phyloP scores from a whole-genome alignment of 2,797 vertebrate genomes.

The Neosilurus hyrtlii region DNA sequence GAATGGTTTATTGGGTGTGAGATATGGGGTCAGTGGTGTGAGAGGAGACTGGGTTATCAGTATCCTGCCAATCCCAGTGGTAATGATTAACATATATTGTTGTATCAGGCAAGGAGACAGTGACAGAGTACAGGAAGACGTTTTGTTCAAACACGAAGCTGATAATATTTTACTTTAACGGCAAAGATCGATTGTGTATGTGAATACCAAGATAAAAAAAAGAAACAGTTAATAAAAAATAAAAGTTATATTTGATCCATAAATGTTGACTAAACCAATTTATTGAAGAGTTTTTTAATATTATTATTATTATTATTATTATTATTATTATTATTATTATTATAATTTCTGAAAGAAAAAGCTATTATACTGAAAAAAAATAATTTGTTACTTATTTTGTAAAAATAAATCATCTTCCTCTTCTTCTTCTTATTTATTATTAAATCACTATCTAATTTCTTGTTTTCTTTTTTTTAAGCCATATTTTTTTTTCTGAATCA shows the following conservation, averaged over 20 bases:
- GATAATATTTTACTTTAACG: neutral
- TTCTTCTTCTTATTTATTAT: too few species aligned
- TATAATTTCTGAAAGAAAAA: too few species aligned
- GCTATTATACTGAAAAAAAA: too few species aligned
- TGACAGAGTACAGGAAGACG: constrained; percentile 1
- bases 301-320: neutral
- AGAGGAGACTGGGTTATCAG: constrained; percentile 16
- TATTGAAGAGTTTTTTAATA: neutral
- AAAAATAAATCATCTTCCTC: too few species aligned
- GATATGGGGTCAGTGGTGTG: constrained; percentile 14
- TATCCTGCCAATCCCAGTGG: constrained; percentile 36
- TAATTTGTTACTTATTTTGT: too few species aligned
- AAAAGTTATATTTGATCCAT: neutral
- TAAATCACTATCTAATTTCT: too few species aligned
- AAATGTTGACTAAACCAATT: neutral
- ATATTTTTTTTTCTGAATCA: neutral
- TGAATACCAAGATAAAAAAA: neutral
- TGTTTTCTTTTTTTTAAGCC: too few species aligned
- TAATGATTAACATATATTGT: constrained; percentile 30
- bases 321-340: neutral
- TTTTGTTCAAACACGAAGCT: neutral
- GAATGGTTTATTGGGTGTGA: neutral
- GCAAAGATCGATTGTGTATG: neutral
- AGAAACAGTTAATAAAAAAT: neutral
- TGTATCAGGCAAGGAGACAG: neutral